phyloP scores from a whole-genome alignment of 2,113 vertebrate genomes.

The Elaphurus davidianus region DNA sequence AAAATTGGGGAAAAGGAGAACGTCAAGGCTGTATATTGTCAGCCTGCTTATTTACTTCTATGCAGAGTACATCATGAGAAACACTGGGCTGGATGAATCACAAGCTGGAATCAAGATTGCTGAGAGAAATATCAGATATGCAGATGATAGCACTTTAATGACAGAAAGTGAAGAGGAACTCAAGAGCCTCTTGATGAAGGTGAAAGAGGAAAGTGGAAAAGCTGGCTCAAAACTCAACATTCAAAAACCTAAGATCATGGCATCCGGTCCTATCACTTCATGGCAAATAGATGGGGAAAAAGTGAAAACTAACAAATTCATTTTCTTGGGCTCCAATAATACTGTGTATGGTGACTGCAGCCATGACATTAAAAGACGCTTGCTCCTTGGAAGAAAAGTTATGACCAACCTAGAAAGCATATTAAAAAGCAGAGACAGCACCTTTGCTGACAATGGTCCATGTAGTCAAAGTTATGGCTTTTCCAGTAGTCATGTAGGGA shows the following conservation, averaged over 20 bases:
- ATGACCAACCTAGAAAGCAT: fast-evolving
- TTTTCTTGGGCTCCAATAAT: not conserved
- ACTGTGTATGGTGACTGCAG: not conserved
- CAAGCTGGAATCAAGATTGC: not conserved
- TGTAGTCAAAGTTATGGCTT: not conserved
- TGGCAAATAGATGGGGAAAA: not conserved
- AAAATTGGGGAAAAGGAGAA: not conserved
- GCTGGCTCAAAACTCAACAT: not conserved
- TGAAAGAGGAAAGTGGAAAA: not conserved
- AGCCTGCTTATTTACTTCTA: not conserved
- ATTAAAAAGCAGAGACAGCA: not conserved
- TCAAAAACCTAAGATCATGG: not conserved
- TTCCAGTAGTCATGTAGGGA: not conserved
- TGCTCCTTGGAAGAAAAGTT: not conserved
- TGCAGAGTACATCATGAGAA: not conserved
- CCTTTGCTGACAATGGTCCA: not conserved
- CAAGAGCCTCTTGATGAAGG: not conserved
- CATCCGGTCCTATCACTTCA: not conserved
- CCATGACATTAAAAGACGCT: not conserved
- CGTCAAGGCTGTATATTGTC: not conserved
- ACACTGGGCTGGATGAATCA: not conserved
- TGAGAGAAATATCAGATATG: not conserved
- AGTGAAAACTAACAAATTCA: not conserved
- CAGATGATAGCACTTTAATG: not conserved
- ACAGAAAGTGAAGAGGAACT: not conserved